Conservation (phyloP, 2,797 vertebrate species). For the Notolepis coatsorum region DNA sequence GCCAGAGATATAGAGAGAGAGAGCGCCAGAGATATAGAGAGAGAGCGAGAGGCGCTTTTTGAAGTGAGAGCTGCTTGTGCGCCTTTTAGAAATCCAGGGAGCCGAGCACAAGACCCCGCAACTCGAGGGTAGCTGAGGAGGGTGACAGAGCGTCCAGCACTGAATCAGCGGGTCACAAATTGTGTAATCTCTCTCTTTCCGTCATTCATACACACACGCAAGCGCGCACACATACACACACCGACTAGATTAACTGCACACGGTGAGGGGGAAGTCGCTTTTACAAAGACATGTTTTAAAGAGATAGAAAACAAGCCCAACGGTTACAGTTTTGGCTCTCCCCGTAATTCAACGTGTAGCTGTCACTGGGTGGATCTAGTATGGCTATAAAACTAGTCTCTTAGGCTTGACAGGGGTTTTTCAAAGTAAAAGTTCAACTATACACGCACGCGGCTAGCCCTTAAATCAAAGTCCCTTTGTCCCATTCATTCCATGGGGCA, state of each 20-base stretch:
- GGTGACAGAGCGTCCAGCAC: conserved; percentile 64
- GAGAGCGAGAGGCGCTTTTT: conserved; percentile 26
- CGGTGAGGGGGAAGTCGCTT: background rate
- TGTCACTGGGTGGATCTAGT: conserved; percentile 47
- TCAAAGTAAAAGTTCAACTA: conserved; percentile 24
- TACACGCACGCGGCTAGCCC: too few species aligned
- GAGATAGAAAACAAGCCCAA: conserved; percentile 54
- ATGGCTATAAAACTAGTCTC: conserved; percentile 44
- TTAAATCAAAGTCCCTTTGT: background rate
- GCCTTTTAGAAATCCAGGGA: conserved; percentile 34
- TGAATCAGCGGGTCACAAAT: conserved; percentile 73
- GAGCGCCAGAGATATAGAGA: background rate
- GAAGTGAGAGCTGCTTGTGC: conserved; percentile 23
- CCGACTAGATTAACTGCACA: conserved; percentile 62
- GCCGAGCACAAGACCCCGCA: conserved; percentile 66
- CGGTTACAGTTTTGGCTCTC: conserved; percentile 49
- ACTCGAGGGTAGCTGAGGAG: too few species aligned
- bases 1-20: background rate
- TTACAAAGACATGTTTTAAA: conserved; percentile 50
- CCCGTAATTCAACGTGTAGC: conserved; percentile 59
- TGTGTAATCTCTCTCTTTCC: conserved; percentile 74
- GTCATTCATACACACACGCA: conserved; percentile 13
- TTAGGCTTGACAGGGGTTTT: conserved; percentile 41
- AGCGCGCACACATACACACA: conserved; percentile 18
- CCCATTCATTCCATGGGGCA: background rate